Evolutionary conservation across 2,113 vertebrate genomes (phyloP).

Genomic region (Cathartes aura): DNA sequence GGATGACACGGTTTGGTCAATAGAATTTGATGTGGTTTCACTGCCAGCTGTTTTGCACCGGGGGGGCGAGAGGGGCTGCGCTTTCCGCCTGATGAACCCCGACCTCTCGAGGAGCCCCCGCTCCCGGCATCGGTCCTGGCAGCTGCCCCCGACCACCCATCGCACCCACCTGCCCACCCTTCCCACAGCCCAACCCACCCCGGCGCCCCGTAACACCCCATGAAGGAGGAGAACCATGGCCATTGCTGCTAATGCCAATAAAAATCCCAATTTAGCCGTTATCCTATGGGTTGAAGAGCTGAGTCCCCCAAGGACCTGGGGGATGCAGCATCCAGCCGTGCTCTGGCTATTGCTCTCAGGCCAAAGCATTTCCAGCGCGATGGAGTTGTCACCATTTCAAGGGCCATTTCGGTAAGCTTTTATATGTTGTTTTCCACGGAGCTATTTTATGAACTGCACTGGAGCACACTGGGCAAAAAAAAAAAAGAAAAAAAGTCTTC

Average conservation of each 20-base stretch:
- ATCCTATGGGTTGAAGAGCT: fast-evolving
- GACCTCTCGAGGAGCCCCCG: neutral
- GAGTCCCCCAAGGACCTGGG: neutral
- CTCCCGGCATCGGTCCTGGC: fast-evolving
- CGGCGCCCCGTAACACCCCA: fast-evolving
- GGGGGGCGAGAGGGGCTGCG: no score
- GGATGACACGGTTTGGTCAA: neutral
- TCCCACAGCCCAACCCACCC: neutral
- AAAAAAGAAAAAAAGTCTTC: neutral
- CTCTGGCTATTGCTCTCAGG: neutral
- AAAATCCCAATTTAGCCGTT: neutral
- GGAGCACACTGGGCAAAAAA: neutral
- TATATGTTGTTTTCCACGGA: neutral
- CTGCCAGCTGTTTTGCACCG: neutral
- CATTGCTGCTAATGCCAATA: fast-evolving
- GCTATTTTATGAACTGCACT: neutral
- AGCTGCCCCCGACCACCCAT: fast-evolving
- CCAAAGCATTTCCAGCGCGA: fast-evolving
- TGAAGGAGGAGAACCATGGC: fast-evolving
- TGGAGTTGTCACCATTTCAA: neutral
- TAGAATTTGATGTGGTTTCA: fast-evolving
- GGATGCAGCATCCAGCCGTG: fast-evolving
- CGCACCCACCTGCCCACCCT: neutral
- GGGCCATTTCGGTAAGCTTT: fast-evolving
- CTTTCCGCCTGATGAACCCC: fast-evolving